A percentile compares a stretch with the other conserved stretches of the same genome.
These are phyloP conservation scores for Trypoxylus dichotomus DNA, from an alignment of 1,140 invertebrate species.

Conservation along the genomic window DNA sequence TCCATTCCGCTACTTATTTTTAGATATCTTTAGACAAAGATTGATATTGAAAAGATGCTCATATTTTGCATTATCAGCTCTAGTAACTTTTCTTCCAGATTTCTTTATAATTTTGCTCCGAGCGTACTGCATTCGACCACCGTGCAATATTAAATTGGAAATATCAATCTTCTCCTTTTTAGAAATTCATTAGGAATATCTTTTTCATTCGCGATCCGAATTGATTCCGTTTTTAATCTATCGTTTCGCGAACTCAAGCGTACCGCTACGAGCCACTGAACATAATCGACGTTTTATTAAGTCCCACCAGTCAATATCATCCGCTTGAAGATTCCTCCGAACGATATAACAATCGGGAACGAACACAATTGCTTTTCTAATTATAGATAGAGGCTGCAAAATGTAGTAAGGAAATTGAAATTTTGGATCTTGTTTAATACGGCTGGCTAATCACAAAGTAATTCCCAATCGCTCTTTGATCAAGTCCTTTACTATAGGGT, in stretches of 20 bases:
- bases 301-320: background rate
- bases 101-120: no score
- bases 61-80: no score
- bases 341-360: background rate
- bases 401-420: background rate
- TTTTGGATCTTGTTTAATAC: background rate
- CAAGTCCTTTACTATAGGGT: no score
- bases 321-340: background rate
- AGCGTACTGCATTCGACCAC: no score
- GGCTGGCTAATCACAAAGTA: no score
- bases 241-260: background rate
- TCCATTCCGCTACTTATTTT: no score
- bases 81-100: no score
- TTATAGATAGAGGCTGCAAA: background rate
- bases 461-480: no score
- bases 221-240: background rate
- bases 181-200: slow-evolving; percentile 12
- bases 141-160: background rate
- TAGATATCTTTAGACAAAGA: no score
- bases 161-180: slow-evolving; percentile 1
- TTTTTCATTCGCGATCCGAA: background rate
- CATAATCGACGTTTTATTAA: slow-evolving; percentile 20
- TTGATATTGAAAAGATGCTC: no score
- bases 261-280: background rate
- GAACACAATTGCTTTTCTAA: slow-evolving; percentile 16